phyloP scores from a whole-genome alignment of 2,888 invertebrate genomes.

The Trachelus troglodyta region DNA sequence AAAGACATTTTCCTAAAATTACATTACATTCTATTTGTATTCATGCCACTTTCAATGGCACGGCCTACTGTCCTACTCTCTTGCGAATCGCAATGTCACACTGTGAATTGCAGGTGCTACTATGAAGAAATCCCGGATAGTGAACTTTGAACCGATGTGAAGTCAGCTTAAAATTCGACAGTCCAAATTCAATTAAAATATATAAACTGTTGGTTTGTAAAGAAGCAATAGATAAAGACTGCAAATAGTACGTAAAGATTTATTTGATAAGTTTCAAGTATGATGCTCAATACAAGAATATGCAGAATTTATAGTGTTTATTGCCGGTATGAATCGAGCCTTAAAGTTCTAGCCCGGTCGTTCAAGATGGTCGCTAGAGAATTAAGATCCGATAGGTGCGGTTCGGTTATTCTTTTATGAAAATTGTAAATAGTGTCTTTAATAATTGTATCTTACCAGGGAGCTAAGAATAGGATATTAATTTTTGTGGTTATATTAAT shows the following conservation, averaged over 20 bases:
- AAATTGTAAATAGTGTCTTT: constrained; percentile 10
- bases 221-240: neutral
- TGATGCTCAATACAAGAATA: neutral
- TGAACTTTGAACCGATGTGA: neutral
- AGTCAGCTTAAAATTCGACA: neutral
- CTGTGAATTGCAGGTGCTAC: neutral
- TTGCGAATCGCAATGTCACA: neutral
- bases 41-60: neutral
- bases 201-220: neutral
- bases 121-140: neutral
- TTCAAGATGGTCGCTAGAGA: constrained; percentile 40
- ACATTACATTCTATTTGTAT: neutral
- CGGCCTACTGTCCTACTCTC: neutral
- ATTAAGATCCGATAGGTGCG: constrained; percentile 40
- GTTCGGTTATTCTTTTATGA: constrained; percentile 27
- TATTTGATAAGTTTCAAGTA: neutral
- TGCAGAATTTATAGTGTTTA: neutral
- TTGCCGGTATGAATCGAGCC: neutral
- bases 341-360: neutral
- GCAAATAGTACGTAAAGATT: neutral
- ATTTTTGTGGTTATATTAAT: neutral
- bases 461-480: neutral
- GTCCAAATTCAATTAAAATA: neutral
- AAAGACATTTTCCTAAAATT: neutral
- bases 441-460: neutral